A percentile compares a stretch with the other conserved stretches of the same genome.
phyloP scores from a whole-genome alignment of 2,113 vertebrate genomes.

The Dasyornis broadbenti region DNA sequence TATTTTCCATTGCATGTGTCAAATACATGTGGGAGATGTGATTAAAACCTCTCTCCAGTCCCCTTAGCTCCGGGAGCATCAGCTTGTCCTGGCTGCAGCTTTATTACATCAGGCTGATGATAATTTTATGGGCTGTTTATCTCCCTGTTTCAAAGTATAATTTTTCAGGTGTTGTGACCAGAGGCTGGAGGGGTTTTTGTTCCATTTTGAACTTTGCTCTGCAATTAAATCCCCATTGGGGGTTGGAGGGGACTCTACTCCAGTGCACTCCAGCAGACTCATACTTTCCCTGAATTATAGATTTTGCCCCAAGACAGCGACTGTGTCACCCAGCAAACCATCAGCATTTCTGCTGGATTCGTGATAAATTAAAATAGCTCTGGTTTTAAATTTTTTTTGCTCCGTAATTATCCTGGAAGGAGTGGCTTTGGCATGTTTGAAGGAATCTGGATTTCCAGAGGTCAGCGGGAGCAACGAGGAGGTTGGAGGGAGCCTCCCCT shows the following conservation, averaged over 20 bases:
- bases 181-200: neutral
- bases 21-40: rapidly evolving
- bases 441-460: constrained; percentile 23
- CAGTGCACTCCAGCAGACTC: neutral
- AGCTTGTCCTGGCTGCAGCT: neutral
- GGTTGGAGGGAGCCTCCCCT: neutral
- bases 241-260: neutral
- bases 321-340: neutral
- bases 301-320: neutral
- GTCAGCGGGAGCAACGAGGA: neutral
- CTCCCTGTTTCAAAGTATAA: neutral
- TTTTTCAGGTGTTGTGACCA: neutral
- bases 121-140: neutral
- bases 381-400: neutral
- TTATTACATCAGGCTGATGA: neutral
- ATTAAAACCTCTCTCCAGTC: neutral
- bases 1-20: neutral
- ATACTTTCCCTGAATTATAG: neutral
- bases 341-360: neutral
- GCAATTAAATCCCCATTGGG: neutral
- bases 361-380: neutral
- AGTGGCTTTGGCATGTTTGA: constrained; percentile 20
- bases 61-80: neutral
- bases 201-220: neutral
- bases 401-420: neutral